Evolutionary conservation across 2,113 vertebrate genomes (phyloP).

Genomic region (Propithecus coquereli): DNA sequence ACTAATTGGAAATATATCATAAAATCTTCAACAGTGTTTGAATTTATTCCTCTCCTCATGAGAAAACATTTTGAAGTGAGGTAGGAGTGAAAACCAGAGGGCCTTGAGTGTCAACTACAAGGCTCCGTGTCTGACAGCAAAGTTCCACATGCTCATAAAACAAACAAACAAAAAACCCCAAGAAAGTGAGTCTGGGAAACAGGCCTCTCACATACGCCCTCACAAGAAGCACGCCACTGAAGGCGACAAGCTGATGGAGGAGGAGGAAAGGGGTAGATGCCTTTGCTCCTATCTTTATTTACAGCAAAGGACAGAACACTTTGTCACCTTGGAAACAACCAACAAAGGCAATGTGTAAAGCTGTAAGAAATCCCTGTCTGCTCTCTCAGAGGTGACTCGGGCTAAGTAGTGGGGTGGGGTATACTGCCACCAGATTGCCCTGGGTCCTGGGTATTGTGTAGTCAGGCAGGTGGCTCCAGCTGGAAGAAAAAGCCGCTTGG

Average conservation of each 20-base stretch:
- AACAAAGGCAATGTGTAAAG: conserved; percentile 34
- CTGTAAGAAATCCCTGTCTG: not conserved
- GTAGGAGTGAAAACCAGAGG: not conserved
- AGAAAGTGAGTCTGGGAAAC: not conserved
- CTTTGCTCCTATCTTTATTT: conserved; percentile 48
- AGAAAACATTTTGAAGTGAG: not conserved
- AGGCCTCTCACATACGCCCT: not conserved
- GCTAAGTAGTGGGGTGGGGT: conserved; percentile 42
- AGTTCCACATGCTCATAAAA: not conserved
- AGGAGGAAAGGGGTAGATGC: not conserved
- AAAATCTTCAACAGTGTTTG: not conserved
- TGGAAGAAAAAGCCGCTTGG: not conserved
- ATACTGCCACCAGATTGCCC: not conserved
- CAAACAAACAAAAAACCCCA: not conserved
- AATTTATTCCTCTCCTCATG: not conserved
- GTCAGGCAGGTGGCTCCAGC: not conserved
- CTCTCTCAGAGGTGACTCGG: not conserved
- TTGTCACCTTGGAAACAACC: conserved; percentile 69
- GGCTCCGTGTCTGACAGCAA: not conserved
- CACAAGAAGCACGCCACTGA: not conserved
- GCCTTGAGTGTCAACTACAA: not conserved
- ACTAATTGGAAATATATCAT: not conserved
- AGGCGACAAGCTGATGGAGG: not conserved
- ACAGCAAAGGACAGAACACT: conserved; percentile 47
- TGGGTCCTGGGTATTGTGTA: not conserved